Evolutionary conservation across 2,797 vertebrate species (phyloP), one percentile per base, ranked within the genome.

Genomic region (Dryobates pubescens): DNA sequence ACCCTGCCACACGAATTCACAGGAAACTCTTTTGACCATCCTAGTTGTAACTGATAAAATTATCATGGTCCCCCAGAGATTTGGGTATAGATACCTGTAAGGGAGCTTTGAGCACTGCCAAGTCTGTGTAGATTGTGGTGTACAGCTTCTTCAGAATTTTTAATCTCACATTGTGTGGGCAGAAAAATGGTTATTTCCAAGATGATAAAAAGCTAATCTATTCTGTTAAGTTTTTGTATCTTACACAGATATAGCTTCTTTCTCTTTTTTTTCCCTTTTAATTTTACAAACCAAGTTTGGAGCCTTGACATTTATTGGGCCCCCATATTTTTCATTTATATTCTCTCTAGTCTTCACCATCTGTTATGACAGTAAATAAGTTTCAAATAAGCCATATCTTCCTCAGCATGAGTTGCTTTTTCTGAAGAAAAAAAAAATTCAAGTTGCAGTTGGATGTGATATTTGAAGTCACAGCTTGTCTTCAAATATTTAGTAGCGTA

Each of bases 241-340:
- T 89, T 93, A 61, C 89, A 95, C 93, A 91, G 92, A 94, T 89
- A 83, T 82, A 95, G 89, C 76, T 83, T 77, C 83, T 90, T 94
- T 84, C 65, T 85, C 74, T 76, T 49, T 51, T 49, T 67, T 92
- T 93, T 77, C 83, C 63, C 82, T 92, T 79, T 92, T 81, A 92
- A 92, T 95, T 96, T 96, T 95, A 94, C 93, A 94, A 92, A 93
- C 89, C 90, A 91, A 96, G 91, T 96, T 89, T 89, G 94, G 77
- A 96, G 96, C 71, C 89, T 95, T 96, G 96, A 96, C 95, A 96
- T 96, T 96, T 96, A 96, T 96, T 96, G 94, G 92, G 95, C 95
- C 94, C 95, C 94, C 94, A 96, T 96, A 96, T 96, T 96, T 95
- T 96, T 96, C 96, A 96, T 96, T 95, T 96, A 95, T 96, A 96